Percentiles rank a stretch among this genome's conserved stretches.
Evolutionary conservation across 2,113 vertebrate genomes (phyloP).

Genomic region (Martes martes): DNA sequence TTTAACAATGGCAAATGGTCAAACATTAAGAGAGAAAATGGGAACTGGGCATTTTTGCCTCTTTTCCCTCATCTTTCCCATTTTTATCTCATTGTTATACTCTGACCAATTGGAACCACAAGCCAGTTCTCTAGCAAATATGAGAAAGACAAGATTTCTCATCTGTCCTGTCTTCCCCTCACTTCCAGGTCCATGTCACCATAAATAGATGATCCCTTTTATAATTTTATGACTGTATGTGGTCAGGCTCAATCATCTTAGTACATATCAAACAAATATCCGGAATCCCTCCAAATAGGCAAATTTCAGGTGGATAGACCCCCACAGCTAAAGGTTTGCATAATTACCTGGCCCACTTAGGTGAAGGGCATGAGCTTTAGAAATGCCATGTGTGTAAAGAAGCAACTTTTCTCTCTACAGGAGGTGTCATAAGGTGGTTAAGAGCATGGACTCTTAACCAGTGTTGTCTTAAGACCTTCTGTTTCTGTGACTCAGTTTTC

Average conservation of each 20-base stretch:
- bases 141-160: neutral
- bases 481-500: constrained; percentile 2
- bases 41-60: neutral
- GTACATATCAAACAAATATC: neutral
- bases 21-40: constrained; percentile 6
- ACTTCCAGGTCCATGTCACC: neutral
- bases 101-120: neutral
- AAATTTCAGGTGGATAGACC: neutral
- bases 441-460: neutral
- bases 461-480: neutral
- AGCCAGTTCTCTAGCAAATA: neutral
- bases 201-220: neutral
- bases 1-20: neutral
- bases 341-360: neutral
- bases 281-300: neutral
- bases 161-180: neutral
- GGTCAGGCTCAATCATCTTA: neutral
- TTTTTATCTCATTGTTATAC: neutral
- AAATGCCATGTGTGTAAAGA: neutral
- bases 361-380: neutral
- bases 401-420: neutral
- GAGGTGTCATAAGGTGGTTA: neutral
- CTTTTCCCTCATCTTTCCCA: neutral
- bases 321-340: neutral
- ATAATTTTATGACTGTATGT: neutral